A percentile compares a stretch with the other conserved stretches of the same genome.
phyloP scores from a whole-genome alignment of 2,888 invertebrate species.

The Sarcophaga subvicina region DNA sequence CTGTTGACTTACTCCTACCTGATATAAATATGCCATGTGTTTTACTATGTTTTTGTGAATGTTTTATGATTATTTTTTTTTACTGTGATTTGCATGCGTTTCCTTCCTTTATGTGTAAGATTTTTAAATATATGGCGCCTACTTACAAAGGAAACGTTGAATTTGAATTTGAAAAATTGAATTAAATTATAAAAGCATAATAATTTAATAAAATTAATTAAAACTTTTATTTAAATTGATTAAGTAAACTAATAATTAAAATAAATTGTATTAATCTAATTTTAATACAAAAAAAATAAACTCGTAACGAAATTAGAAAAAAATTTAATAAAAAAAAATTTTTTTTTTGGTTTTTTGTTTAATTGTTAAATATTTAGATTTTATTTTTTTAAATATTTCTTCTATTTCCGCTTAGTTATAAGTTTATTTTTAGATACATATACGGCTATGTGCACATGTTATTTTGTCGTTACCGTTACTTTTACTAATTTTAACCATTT shows the following conservation, averaged over 20 bases:
- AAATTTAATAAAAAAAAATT: too few relatives aligned
- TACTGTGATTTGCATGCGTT: constrained; percentile 10
- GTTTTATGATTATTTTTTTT: neutral
- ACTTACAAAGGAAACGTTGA: neutral
- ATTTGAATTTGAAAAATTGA: neutral
- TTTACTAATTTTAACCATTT: neutral
- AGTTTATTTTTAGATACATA: neutral
- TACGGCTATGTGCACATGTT: neutral
- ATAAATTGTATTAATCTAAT: neutral
- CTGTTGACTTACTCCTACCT: too few relatives aligned
- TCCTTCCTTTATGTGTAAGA: neutral
- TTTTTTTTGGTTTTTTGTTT: too few relatives aligned
- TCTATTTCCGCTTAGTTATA: neutral
- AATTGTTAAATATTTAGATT: too few relatives aligned
- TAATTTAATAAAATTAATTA: neutral
- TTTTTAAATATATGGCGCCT: neutral
- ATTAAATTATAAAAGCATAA: neutral
- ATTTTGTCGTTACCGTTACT: constrained; percentile 5
- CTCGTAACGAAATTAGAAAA: too few relatives aligned
- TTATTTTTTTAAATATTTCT: neutral
- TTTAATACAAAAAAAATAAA: neutral
- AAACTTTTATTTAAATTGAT: neutral
- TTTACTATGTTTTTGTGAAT: constrained; percentile 5
- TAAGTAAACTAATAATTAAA: neutral
- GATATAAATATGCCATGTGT: too few relatives aligned